Evolutionary conservation across 2,113 vertebrate species (phyloP).

Genomic region (Nettapus auritus): DNA sequence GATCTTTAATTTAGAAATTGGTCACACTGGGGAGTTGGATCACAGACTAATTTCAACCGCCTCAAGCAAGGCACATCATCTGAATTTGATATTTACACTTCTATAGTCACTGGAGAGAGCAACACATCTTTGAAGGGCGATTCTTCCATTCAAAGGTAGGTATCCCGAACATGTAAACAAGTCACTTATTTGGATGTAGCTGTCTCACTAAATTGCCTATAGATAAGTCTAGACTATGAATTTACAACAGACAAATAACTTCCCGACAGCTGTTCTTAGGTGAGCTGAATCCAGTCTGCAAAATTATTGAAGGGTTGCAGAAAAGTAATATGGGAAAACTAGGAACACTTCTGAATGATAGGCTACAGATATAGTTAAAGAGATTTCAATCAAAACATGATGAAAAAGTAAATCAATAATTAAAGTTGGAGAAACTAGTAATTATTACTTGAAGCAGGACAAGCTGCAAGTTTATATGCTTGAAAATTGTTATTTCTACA

Average conservation of each 20-base stretch:
- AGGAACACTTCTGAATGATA: neutral
- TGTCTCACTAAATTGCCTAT: neutral
- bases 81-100: neutral
- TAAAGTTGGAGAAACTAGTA: neutral
- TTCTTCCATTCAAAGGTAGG: neutral
- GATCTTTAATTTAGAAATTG: neutral
- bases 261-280: neutral
- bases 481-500: neutral
- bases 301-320: neutral
- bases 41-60: neutral
- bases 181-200: neutral
- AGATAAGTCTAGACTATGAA: neutral
- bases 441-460: neutral
- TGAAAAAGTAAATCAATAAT: neutral
- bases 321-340: neutral
- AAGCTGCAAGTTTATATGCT: neutral
- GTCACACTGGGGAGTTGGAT: neutral
- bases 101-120: neutral
- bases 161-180: neutral
- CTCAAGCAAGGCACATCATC: fast-evolving
- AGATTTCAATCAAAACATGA: neutral
- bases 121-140: neutral
- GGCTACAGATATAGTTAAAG: neutral
- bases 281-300: neutral
- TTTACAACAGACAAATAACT: neutral